Percentiles rank a stretch among this genome's conserved stretches.
These are phyloP conservation scores for Tyria jacobaeae DNA, from an alignment of 2,888 invertebrate genomes.

Conservation along the genomic window DNA sequence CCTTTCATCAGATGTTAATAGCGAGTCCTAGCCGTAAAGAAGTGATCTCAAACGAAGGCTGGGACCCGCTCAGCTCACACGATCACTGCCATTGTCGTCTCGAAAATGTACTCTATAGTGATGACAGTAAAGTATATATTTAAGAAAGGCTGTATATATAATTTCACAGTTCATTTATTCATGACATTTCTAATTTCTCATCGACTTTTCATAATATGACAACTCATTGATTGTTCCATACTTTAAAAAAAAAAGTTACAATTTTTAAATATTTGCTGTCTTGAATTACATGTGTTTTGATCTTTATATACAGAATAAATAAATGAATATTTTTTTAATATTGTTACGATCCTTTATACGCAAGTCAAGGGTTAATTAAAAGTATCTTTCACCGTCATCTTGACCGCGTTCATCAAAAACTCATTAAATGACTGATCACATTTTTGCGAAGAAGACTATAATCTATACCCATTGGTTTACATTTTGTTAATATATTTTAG, in stretches of 20 bases:
- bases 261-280: too few species aligned
- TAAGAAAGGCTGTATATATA: conserved; percentile 55
- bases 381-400: conserved; percentile 11
- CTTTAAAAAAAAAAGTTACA: too few species aligned
- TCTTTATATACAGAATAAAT: too few species aligned
- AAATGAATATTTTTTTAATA: neutral
- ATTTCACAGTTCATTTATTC: conserved; percentile 41
- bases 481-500: conserved; percentile 46
- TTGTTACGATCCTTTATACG: neutral
- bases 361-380: conserved; percentile 7
- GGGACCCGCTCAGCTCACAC: conserved; percentile 54
- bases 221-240: conserved; percentile 40
- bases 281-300: too few species aligned
- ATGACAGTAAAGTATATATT: conserved; percentile 53
- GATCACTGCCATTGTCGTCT: conserved; percentile 72
- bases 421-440: conserved; percentile 50
- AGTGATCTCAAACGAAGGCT: conserved; percentile 79
- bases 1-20: conserved; percentile 50
- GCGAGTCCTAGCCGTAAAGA: conserved; percentile 67
- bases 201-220: conserved; percentile 43
- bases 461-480: conserved; percentile 45
- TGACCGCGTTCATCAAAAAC: conserved; percentile 34
- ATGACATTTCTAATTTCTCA: conserved; percentile 42
- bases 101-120: conserved; percentile 59
- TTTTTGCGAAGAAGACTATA: conserved; percentile 45